Conservation (phyloP, 2,113 vertebrate genomes). For the Nesogale talazaci region DNA sequence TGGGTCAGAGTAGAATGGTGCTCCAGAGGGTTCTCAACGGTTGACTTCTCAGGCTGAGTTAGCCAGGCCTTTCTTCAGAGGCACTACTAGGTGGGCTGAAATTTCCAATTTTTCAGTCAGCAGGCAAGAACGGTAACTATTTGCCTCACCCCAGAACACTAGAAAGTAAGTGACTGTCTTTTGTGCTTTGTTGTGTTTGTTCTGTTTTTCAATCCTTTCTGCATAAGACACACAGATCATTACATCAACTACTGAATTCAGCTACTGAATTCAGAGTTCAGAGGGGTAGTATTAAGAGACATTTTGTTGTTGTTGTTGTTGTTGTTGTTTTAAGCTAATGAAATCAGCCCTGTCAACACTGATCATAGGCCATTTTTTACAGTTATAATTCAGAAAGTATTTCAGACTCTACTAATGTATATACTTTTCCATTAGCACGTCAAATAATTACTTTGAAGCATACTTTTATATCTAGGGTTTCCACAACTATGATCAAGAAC, state of each 20-base stretch:
- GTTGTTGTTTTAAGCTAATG: background rate
- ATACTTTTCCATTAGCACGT: background rate
- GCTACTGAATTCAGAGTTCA: background rate
- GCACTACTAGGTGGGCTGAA: background rate
- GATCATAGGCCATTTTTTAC: background rate
- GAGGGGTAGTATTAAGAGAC: background rate
- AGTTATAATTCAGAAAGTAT: background rate
- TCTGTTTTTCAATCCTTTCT: background rate
- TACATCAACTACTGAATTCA: background rate
- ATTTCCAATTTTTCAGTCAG: background rate
- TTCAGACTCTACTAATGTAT: background rate
- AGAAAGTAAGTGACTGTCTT: background rate
- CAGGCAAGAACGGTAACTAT: background rate
- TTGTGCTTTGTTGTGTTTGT: too few relatives aligned
- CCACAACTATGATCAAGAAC: background rate
- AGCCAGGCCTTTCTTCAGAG: background rate
- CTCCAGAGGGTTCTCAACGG: too few relatives aligned
- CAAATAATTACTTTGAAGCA: background rate
- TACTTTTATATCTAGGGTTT: conserved; percentile 27
- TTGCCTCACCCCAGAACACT: background rate
- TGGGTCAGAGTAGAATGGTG: background rate
- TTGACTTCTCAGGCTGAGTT: background rate
- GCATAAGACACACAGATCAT: background rate
- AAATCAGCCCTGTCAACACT: background rate
- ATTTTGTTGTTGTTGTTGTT: too few relatives aligned